Percentiles rank a stretch among this genome's conserved stretches.
These are phyloP conservation scores for Chloroceryle inda DNA, from an alignment of 2,797 vertebrate species.

Conservation along the genomic window DNA sequence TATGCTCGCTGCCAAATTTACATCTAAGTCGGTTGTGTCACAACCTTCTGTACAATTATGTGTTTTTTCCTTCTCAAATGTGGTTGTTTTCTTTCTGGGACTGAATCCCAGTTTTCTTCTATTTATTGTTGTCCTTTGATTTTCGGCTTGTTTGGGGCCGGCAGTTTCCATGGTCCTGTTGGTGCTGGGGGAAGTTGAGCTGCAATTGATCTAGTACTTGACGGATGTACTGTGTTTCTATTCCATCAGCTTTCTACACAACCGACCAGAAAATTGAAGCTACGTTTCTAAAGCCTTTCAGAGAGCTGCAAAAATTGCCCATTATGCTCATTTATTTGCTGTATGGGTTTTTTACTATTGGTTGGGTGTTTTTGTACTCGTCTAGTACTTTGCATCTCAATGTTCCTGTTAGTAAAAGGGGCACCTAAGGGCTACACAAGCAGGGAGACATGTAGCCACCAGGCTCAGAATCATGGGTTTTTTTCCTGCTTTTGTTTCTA, in stretches of 20 bases:
- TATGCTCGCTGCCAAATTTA: rapidly evolving
- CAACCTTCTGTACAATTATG: background rate
- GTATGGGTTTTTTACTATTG: background rate
- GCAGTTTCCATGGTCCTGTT: background rate
- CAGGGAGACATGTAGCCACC: conserved; percentile 6
- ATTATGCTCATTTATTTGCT: background rate
- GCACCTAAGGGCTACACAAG: background rate
- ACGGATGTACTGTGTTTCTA: background rate
- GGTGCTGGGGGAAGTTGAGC: background rate
- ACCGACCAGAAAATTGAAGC: background rate
- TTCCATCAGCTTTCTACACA: conserved; percentile 28
- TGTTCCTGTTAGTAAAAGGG: conserved; percentile 5
- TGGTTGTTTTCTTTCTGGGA: background rate
- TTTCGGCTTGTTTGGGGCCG: rapidly evolving
- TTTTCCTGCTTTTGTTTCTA: conserved; percentile 33
- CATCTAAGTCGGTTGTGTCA: background rate
- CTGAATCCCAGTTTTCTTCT: background rate
- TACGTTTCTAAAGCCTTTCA: conserved; percentile 4
- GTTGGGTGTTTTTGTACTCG: background rate
- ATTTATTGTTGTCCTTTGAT: background rate
- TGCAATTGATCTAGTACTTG: background rate
- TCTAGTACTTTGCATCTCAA: conserved; percentile 34
- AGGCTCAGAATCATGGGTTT: background rate
- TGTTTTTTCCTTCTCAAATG: background rate
- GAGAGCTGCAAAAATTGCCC: background rate